A percentile compares a stretch with the other conserved stretches of the same genome.
phyloP scores from a whole-genome alignment of 2,797 vertebrate genomes.

The Macroramphosus scolopax region DNA sequence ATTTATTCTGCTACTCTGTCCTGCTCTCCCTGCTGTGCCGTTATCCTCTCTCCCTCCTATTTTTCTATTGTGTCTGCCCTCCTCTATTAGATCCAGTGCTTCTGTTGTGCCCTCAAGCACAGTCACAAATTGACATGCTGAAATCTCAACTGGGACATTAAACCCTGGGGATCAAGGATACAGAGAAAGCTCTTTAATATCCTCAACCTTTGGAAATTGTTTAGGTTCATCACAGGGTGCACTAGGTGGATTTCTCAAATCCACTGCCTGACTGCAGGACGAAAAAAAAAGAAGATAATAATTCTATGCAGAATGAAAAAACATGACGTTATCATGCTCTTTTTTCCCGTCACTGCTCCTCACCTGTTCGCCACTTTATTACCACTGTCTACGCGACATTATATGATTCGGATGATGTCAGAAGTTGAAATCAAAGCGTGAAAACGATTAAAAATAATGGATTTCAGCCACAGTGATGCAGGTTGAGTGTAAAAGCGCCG shows the following conservation, averaged over 20 bases:
- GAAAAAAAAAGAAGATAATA: slow-evolving; percentile 7
- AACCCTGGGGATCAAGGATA: slow-evolving; percentile 41
- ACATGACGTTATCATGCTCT: slow-evolving; percentile 3
- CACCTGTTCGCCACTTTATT: slow-evolving; percentile 20
- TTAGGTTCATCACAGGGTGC: slow-evolving; percentile 44
- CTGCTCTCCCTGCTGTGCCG: slow-evolving; percentile 21
- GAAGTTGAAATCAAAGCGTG: too few species aligned
- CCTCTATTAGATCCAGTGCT: slow-evolving; percentile 37
- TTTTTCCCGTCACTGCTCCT: too few species aligned
- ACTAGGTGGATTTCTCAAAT: slow-evolving; percentile 37
- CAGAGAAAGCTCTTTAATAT: slow-evolving; percentile 44
- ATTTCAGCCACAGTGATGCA: too few species aligned
- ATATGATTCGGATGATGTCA: slow-evolving; percentile 28
- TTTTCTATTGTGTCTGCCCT: slow-evolving; percentile 31
- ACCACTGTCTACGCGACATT: slow-evolving; percentile 29
- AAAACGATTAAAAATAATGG: too few species aligned
- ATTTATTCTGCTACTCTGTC: slow-evolving; percentile 32
- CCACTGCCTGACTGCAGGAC: slow-evolving; percentile 5
- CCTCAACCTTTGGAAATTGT: slow-evolving; percentile 42
- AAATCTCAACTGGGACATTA: slow-evolving; percentile 54
- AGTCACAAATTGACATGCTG: slow-evolving; percentile 56
- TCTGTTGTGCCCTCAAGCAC: slow-evolving; percentile 49
- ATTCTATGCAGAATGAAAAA: background rate
- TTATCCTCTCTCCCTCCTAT: slow-evolving; percentile 21
- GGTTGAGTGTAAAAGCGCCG: too few species aligned